Base-by-base conservation (phyloP, 2,888 invertebrate species). In the Acronicta psi region DNA sequence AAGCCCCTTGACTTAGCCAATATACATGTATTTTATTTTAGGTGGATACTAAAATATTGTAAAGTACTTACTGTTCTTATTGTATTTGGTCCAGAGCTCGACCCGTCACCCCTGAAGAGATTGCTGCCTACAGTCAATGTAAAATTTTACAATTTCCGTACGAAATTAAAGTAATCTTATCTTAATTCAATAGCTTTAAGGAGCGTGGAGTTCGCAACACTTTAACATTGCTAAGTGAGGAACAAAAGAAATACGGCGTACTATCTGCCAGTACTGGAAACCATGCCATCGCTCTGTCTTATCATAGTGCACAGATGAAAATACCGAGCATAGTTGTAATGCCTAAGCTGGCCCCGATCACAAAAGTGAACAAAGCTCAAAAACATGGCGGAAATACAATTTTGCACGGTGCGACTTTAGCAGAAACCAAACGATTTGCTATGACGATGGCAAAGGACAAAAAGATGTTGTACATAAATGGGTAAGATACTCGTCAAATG, bases 211-310 rank as follows among this genome's bases (percentile, higher is more conserved):
- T 98, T 0, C 94, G 98, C 20, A 98, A 98, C 81, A 96, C 97
- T 0, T 91, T 99, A 49, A 81, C 97, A 72, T 95, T 96, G 89
- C 89, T 99, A 6, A 88, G 95, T 1, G 95, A 96, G 17, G 97
- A 97, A 18, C 96, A 98, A 83, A 96, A 95, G 83, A 94, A 94
- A 64, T 88, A 84, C 37, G 99, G 99, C 1, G 98, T 98, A 0
- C 96, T 98, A 59, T 96, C 98, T 1, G 98, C 99, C 0, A 98
- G 98, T 1, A 95, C 98, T 37, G 99, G 99, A 0, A 99, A 99
- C 88, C 99, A 99, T 86, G 99, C 98, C 0, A 95, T 97, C 65
- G 95, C 95, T 0, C 69, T 98, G 66, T 95, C 96, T 64, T 97
- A 97, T 86, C 98, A 98, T 83, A 95, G 97, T 0, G 91, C 94